phyloP scores from a whole-genome alignment of 2,888 invertebrate species.

The Epinotia bilunana region DNA sequence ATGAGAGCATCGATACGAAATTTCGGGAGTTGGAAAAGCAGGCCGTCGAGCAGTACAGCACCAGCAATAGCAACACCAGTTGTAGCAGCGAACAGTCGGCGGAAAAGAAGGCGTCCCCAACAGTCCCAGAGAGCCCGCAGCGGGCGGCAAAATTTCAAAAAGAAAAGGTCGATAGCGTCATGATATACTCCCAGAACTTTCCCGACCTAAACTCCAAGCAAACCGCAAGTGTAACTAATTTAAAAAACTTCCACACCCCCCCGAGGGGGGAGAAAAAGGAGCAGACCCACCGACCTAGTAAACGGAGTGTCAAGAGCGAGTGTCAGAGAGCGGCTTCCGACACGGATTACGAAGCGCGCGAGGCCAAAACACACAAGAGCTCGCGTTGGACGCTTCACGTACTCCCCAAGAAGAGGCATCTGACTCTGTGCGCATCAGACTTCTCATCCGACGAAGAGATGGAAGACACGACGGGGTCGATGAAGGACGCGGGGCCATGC shows the following conservation, averaged over 20 bases:
- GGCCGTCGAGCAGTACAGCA: constrained; percentile 87
- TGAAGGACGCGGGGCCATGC: constrained; percentile 70
- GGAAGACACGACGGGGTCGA: constrained; percentile 61
- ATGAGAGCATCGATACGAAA: constrained; percentile 84
- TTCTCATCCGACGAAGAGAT: constrained; percentile 76
- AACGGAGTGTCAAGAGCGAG: constrained; percentile 67
- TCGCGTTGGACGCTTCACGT: constrained; percentile 74
- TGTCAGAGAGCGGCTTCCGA: constrained; percentile 74
- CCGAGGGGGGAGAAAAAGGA: constrained; percentile 83
- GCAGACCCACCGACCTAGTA: constrained; percentile 66
- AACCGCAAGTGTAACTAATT: constrained; percentile 74
- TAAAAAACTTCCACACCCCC: constrained; percentile 84
- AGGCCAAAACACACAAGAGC: constrained; percentile 66
- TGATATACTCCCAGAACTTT: constrained; percentile 80
- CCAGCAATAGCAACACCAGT: constrained; percentile 79
- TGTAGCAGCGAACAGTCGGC: constrained; percentile 76
- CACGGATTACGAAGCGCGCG: constrained; percentile 74
- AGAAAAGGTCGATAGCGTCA: constrained; percentile 76
- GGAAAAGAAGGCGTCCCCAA: constrained; percentile 63
- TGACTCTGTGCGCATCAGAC: constrained; percentile 73
- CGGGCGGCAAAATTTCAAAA: constrained; percentile 74
- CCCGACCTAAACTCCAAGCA: constrained; percentile 73
- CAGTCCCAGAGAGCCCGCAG: constrained; percentile 57
- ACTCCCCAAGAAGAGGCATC: constrained; percentile 73
- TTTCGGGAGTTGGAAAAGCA: constrained; percentile 86